Conservation (phyloP, 1,140 invertebrate species). For the Polypedilum pembai region DNA sequence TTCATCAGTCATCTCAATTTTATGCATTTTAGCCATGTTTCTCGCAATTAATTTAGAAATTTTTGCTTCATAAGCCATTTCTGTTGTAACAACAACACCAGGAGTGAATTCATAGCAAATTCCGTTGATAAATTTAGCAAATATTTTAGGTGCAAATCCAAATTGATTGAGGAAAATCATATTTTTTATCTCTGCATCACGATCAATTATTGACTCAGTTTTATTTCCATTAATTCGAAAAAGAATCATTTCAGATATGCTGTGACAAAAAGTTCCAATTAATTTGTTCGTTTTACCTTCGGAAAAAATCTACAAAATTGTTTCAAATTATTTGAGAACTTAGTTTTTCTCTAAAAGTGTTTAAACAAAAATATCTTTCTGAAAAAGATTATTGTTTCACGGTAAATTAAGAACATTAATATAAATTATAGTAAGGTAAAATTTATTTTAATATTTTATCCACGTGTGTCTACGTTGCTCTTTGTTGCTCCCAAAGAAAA, state of each 20-base stretch:
- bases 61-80: slow-evolving; percentile 58
- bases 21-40: slow-evolving; percentile 75
- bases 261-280: slow-evolving; percentile 59
- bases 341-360: too few species aligned
- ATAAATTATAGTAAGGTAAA: too few species aligned
- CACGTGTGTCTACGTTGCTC: too few species aligned
- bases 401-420: too few species aligned
- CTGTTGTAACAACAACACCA: slow-evolving; percentile 67
- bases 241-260: slow-evolving; percentile 66
- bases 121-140: slow-evolving; percentile 90
- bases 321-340: too few species aligned
- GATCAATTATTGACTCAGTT: slow-evolving; percentile 87
- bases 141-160: slow-evolving; percentile 75
- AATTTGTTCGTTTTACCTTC: slow-evolving; percentile 94
- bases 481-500: too few species aligned
- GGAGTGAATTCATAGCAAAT: slow-evolving; percentile 86
- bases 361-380: too few species aligned
- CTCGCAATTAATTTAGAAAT: slow-evolving; percentile 69
- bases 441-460: too few species aligned
- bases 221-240: slow-evolving; percentile 89
- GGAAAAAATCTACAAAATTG: slow-evolving; percentile 88
- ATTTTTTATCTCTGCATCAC: slow-evolving; percentile 71
- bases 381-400: too few species aligned
- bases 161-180: slow-evolving; percentile 60
- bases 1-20: slow-evolving; percentile 44